A percentile compares a stretch with the other conserved stretches of the same genome.
These are phyloP conservation scores for Elephas maximus DNA, from an alignment of 2,113 vertebrate genomes.

Conservation along the genomic window DNA sequence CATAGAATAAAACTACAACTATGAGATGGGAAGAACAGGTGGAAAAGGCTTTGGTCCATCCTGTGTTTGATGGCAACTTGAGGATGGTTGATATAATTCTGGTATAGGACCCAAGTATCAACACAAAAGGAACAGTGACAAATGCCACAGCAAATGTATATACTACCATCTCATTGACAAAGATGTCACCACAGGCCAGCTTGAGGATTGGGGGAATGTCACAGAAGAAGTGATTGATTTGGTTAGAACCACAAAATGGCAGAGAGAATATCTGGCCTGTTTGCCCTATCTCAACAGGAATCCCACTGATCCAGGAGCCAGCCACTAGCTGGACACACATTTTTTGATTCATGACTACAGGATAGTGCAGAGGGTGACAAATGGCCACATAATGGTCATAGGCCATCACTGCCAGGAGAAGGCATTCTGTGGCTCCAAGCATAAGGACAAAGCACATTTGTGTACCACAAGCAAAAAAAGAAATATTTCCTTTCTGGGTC, in stretches of 20 bases:
- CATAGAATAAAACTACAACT: no score
- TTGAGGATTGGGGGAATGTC: constrained; percentile 37
- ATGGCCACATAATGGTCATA: no score
- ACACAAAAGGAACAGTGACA: constrained; percentile 21
- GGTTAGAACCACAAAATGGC: not conserved
- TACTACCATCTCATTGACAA: constrained; percentile 11
- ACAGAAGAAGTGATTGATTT: constrained; percentile 63
- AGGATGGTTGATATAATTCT: constrained; percentile 33
- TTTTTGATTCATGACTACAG: constrained; percentile 53
- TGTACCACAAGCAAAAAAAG: constrained; percentile 19
- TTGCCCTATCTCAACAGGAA: not conserved
- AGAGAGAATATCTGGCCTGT: constrained; percentile 33
- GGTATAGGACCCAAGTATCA: not conserved
- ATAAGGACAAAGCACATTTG: constrained; percentile 46
- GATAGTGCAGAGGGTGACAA: not conserved
- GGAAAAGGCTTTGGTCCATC: no score
- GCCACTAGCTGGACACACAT: not conserved
- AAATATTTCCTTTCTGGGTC: constrained; percentile 61
- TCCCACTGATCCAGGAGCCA: not conserved
- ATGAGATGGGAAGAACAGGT: no score
- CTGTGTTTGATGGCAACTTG: no score
- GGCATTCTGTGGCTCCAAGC: not conserved
- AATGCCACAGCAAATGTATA: not conserved
- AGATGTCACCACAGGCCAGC: constrained; percentile 26
- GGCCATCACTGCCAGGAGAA: not conserved